phyloP scores from a whole-genome alignment of 2,888 invertebrate genomes.

The Oeneis ivallda region DNA sequence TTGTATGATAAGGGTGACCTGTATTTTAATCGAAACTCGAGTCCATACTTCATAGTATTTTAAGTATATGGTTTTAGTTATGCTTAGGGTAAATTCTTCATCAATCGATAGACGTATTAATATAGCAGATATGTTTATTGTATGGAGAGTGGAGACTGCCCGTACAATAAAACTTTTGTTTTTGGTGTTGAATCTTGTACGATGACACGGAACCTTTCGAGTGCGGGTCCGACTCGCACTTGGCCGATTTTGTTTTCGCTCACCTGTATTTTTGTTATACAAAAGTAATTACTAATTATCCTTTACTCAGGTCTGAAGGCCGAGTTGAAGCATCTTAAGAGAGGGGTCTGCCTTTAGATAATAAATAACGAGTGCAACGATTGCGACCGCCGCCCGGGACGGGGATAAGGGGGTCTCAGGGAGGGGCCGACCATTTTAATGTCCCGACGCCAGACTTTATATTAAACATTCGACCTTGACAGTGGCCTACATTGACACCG shows the following conservation, averaged over 20 bases:
- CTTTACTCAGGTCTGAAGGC: conserved; percentile 33
- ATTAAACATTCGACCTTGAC: conserved; percentile 82
- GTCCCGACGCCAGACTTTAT: conserved; percentile 81
- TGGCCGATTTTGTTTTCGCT: too few species aligned
- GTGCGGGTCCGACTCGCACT: too few species aligned
- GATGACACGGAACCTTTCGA: too few species aligned
- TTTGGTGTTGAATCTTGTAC: too few species aligned
- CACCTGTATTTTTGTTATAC: neutral
- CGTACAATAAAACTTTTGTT: too few species aligned
- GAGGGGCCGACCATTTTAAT: conserved; percentile 81
- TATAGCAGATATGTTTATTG: too few species aligned
- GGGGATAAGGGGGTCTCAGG: conserved; percentile 71
- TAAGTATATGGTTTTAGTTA: neutral
- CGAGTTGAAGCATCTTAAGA: conserved; percentile 39
- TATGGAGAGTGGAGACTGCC: too few species aligned
- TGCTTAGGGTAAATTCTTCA: too few species aligned
- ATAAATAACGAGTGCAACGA: conserved; percentile 82
- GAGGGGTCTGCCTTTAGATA: conserved; percentile 69
- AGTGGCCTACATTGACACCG: conserved; percentile 80
- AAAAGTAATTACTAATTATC: conserved; percentile 1
- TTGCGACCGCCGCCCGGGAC: conserved; percentile 71
- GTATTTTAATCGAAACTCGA: neutral
- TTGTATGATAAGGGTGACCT: conserved; percentile 13
- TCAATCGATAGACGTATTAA: too few species aligned
- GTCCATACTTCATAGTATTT: neutral